Evolutionary conservation across 2,888 invertebrate genomes (phyloP).

Genomic region (Zelleria hepariella): DNA sequence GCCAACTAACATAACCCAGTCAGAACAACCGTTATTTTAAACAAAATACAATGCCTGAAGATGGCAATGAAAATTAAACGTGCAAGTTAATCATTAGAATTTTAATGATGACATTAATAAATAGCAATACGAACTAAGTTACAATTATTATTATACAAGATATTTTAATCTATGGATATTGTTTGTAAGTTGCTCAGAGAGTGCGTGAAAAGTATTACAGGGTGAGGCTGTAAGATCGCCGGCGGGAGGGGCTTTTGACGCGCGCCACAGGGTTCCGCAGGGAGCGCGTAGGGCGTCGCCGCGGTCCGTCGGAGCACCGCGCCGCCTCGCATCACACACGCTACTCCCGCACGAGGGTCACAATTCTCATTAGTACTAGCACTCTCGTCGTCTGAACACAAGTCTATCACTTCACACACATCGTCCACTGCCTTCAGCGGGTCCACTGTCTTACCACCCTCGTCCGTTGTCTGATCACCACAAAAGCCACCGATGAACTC

Average conservation of each 20-base stretch:
- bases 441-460: constrained; percentile 38
- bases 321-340: constrained; percentile 45
- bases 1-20: neutral
- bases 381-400: constrained; percentile 78
- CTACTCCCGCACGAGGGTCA: constrained; percentile 51
- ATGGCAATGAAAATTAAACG: constrained; percentile 22
- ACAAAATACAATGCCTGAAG: neutral
- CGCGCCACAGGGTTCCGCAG: constrained; percentile 59
- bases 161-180: constrained; percentile 59
- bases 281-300: constrained; percentile 49
- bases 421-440: constrained; percentile 42
- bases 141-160: constrained; percentile 35
- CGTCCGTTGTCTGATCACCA: constrained; percentile 11
- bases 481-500: constrained; percentile 53
- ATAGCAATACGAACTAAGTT: constrained; percentile 41
- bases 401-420: constrained; percentile 75
- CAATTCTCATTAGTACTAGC: constrained; percentile 54
- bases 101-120: constrained; percentile 57
- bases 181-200: constrained; percentile 61
- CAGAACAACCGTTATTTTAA: neutral
- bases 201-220: constrained; percentile 57
- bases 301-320: constrained; percentile 50
- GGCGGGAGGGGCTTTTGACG: constrained; percentile 40
- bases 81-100: constrained; percentile 30
- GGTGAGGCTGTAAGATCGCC: constrained; percentile 54